A percentile compares a stretch with the other conserved stretches of the same genome.
Evolutionary conservation across 2,113 vertebrate species (phyloP).

Genomic region (Takifugu flavidus): DNA sequence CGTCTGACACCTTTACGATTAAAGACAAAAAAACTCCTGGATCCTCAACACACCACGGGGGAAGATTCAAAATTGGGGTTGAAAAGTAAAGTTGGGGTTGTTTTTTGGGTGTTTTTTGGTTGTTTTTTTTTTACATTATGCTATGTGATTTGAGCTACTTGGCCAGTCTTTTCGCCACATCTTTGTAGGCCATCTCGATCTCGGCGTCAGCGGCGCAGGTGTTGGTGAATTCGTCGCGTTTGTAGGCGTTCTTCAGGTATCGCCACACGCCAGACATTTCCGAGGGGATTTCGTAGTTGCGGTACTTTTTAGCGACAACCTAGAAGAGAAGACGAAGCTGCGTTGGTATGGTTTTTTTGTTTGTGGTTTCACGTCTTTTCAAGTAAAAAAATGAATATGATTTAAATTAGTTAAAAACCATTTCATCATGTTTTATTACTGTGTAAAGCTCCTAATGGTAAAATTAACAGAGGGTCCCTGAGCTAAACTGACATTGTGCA

Average conservation of each 20-base stretch:
- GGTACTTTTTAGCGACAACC: constrained; percentile 95
- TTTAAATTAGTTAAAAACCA: no score
- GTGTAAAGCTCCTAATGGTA: no score
- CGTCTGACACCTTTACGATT: constrained; percentile 18
- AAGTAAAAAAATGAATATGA: no score
- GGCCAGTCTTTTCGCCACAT: constrained; percentile 87
- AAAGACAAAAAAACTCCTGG: constrained; percentile 4
- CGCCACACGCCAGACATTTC: constrained; percentile 90
- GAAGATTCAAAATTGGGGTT: constrained; percentile 1
- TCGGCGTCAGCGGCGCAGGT: constrained; percentile 90
- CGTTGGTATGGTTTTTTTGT: neutral
- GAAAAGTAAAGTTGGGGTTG: constrained; percentile 2
- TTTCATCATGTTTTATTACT: no score
- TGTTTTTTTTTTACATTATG: neutral
- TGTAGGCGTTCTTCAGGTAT: constrained; percentile 88
- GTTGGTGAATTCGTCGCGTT: constrained; percentile 92
- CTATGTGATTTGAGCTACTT: constrained; percentile 64
- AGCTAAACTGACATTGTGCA: no score
- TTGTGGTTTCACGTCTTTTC: no score
- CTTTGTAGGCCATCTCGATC: constrained; percentile 90
- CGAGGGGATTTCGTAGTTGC: constrained; percentile 86
- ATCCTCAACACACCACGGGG: constrained; percentile 7
- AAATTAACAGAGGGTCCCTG: no score
- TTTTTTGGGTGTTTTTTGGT: constrained; percentile 8
- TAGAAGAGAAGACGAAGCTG: constrained; percentile 48